Conservation (phyloP, 2,113 vertebrate species). For the Neoarius graeffei region DNA sequence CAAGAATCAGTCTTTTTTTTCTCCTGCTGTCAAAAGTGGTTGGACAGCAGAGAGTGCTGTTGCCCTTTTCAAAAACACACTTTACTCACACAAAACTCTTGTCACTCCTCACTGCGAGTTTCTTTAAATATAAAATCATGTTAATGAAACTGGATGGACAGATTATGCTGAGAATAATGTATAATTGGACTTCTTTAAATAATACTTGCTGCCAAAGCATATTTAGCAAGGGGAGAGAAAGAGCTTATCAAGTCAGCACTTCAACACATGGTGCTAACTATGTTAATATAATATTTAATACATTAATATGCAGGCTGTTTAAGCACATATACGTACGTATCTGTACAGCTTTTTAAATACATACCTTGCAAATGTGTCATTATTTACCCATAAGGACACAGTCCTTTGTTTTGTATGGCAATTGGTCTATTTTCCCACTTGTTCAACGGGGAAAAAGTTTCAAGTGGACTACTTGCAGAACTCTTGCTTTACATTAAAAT, state of each 20-base stretch:
- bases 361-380: neutral
- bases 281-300: constrained; percentile 27
- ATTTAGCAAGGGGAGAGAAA: constrained; percentile 20
- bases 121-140: constrained; percentile 63
- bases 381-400: neutral
- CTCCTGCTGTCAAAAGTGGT: neutral
- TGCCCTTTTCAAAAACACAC: constrained; percentile 51
- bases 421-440: neutral
- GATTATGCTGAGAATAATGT: constrained; percentile 69
- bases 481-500: constrained; percentile 21
- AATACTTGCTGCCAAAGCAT: constrained; percentile 58
- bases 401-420: neutral
- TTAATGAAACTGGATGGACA: constrained; percentile 70
- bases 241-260: constrained; percentile 11
- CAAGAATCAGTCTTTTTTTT: neutral
- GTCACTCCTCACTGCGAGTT: constrained; percentile 55
- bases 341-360: neutral
- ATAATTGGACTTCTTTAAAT: constrained; percentile 74
- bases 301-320: neutral
- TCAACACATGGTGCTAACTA: constrained; percentile 38
- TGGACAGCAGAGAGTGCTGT: constrained; percentile 67
- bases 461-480: constrained; percentile 14
- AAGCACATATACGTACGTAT: neutral
- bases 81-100: constrained; percentile 53
- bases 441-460: neutral